Base-by-base conservation (phyloP, 2,888 invertebrate genomes). In the Amaurobius ferox region DNA sequence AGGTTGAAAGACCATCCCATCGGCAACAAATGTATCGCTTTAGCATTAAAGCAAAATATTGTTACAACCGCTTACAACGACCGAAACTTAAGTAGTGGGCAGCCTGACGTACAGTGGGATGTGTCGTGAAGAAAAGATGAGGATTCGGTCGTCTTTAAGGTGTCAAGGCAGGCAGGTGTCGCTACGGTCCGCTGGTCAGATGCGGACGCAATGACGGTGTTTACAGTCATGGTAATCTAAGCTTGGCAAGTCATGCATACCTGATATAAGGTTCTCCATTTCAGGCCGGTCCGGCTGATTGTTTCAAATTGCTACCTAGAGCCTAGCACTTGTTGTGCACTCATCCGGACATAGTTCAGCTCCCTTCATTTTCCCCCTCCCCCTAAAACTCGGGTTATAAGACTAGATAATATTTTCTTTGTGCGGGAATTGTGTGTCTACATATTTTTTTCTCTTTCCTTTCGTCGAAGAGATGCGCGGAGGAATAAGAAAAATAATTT, bases 271-370 rank as follows among this genome's bases (percentile, higher is more conserved):
- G 85, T 78, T 85, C 78, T 85, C 85, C 73, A 79, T 85, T 85
- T 85, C 85, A 78, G 67, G 78, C 48, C 40, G 67, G 85, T 85
- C 85, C 78, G 61, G 72, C 67, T 85, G 85, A 85, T 85, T 85
- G 85, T 85, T 85, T 85, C 78, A 85, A 85, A 85, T 85, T 85
- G 85, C 85, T 85, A 85, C 78, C 77, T 85, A 77, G 77, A 55
- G 78, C 67, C 70, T 77, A 64, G 71, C 77, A 77, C 83, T 83
- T 83, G 83, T 73, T 85, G 78, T 35, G 73, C 85, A 85, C 78
- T 85, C 85, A 85, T 67, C 73, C 85, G 67, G 39, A 62, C 68
- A 72, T 30, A 32, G 30, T 26, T 23, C 66, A 62, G 30, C 77
- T 16, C 28, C 28, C 13, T 61, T 74, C 29, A 35, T 39, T 40